phyloP scores from a whole-genome alignment of 2,888 invertebrate species.

The Leucoma salicis region DNA sequence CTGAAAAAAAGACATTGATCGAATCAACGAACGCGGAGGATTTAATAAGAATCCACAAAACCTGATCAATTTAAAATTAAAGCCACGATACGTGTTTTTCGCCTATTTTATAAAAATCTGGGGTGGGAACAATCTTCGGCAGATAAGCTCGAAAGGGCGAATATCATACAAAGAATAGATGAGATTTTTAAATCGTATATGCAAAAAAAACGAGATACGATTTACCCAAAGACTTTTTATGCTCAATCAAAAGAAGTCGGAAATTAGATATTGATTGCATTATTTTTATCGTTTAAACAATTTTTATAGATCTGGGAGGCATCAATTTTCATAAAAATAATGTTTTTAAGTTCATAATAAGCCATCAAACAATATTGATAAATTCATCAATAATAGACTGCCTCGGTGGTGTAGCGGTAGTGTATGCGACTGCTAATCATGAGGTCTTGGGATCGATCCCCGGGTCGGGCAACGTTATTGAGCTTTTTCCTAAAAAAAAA shows the following conservation, averaged over 20 bases:
- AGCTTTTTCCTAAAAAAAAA: too few species aligned
- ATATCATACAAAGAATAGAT: conserved; percentile 53
- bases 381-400: too few species aligned
- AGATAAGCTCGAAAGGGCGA: conserved; percentile 58
- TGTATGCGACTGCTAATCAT: too few species aligned
- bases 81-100: conserved; percentile 83
- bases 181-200: conserved; percentile 41
- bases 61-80: conserved; percentile 82
- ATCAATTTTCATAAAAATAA: too few species aligned
- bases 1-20: conserved; percentile 59
- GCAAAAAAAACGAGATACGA: conserved; percentile 30
- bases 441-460: too few species aligned
- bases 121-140: conserved; percentile 77
- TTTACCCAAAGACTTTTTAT: conserved; percentile 27
- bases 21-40: conserved; percentile 63
- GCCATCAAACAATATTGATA: too few species aligned
- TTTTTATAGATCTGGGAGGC: too few species aligned
- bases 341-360: too few species aligned
- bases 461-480: too few species aligned
- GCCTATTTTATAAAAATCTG: conserved; percentile 80
- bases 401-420: too few species aligned
- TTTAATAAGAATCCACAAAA: conserved; percentile 77
- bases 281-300: too few species aligned
- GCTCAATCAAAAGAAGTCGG: conserved; percentile 18
- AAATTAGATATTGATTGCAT: conserved; percentile 4